A percentile compares a stretch with the other conserved stretches of the same genome.
Evolutionary conservation across 2,888 invertebrate genomes (phyloP).

Genomic region (Oasisia sp.): DNA sequence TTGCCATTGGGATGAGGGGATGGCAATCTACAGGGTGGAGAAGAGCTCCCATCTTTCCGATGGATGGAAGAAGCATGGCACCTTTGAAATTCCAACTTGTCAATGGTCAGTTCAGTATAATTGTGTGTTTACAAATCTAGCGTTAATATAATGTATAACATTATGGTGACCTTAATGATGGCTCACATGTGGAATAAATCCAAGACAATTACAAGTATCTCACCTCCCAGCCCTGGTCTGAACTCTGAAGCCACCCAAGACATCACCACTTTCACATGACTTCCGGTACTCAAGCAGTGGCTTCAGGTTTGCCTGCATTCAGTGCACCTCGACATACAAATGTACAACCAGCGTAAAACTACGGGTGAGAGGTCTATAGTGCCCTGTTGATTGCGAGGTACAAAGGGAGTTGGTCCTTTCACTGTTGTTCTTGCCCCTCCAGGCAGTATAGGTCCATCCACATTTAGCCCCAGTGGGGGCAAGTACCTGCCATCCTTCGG

Average conservation of each 20-base stretch:
- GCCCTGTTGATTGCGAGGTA: neutral
- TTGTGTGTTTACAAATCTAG: neutral
- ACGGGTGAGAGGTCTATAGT: neutral
- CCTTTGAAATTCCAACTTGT: neutral
- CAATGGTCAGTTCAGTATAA: neutral
- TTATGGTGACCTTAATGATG: neutral
- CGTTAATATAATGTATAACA: neutral
- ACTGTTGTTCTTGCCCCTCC: neutral
- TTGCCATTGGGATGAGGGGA: no score
- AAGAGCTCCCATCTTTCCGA: no score
- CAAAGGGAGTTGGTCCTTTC: neutral
- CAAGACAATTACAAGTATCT: no score
- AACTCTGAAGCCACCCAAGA: no score
- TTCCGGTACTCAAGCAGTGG: neutral
- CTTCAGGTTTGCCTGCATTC: neutral
- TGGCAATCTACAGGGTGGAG: no score
- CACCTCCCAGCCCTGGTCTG: no score
- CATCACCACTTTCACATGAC: neutral
- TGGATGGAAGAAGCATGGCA: neutral
- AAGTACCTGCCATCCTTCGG: neutral
- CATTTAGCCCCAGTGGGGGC: neutral
- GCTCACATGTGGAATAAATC: no score
- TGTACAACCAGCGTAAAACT: neutral
- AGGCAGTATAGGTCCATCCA: neutral
- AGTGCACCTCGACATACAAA: neutral